These are phyloP conservation scores for Lathronympha strigana DNA, from an alignment of 2,888 invertebrate genomes.

Conservation along the genomic window DNA sequence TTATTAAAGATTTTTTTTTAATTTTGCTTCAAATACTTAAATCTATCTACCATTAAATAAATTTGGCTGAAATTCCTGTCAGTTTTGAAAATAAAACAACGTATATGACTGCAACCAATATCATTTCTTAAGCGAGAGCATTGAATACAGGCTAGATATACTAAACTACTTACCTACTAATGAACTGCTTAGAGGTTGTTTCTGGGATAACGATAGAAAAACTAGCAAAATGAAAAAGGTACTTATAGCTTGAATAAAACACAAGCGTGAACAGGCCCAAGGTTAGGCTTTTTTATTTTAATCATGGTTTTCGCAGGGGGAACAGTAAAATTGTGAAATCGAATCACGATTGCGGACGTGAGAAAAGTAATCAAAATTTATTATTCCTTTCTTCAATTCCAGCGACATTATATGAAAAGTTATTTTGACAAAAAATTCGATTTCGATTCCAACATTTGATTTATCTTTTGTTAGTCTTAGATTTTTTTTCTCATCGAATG, in stretches of 20 bases:
- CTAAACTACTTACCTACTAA: too few species aligned
- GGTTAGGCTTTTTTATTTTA: constrained; percentile 64
- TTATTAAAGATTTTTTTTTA: too few species aligned
- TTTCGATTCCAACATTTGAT: constrained; percentile 53
- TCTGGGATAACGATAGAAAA: not conserved
- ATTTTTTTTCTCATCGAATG: constrained; percentile 31
- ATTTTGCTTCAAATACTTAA: too few species aligned
- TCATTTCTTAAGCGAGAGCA: too few species aligned
- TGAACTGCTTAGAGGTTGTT: too few species aligned
- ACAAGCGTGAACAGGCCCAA: constrained; percentile 11
- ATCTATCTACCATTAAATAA: too few species aligned
- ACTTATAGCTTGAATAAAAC: constrained; percentile 1
- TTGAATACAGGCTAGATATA: too few species aligned
- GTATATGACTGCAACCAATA: too few species aligned
- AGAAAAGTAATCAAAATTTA: constrained; percentile 81
- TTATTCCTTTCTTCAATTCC: constrained; percentile 75
- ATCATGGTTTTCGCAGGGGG: constrained; percentile 69
- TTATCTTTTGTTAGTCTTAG: constrained; percentile 46
- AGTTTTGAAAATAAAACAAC: too few species aligned
- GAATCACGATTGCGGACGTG: constrained; percentile 79
- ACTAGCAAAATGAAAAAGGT: not conserved
- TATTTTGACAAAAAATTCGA: constrained; percentile 63
- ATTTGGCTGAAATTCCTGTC: too few species aligned
- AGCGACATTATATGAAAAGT: constrained; percentile 66
- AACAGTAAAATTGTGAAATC: constrained; percentile 73